These are phyloP conservation scores for Saguinus oedipus DNA, from an alignment of 2,797 vertebrate genomes.

Conservation along the genomic window DNA sequence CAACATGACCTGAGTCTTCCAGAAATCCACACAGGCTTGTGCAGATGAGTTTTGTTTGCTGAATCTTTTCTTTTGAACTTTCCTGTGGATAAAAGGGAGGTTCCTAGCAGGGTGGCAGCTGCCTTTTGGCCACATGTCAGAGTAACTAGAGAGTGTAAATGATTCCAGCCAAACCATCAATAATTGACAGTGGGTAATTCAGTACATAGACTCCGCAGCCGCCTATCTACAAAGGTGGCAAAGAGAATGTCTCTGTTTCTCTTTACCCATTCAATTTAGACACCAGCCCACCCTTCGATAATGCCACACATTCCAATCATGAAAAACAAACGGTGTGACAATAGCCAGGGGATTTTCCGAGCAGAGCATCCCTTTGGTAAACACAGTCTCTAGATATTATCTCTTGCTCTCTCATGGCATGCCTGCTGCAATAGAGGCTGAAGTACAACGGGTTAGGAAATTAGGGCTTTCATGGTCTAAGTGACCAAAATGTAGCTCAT, in stretches of 20 bases:
- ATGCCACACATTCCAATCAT: conserved; percentile 36
- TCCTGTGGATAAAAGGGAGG: background rate
- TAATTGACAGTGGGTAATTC: conserved; percentile 56
- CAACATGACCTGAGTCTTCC: background rate
- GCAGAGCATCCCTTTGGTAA: conserved; percentile 5
- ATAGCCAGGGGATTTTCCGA: background rate
- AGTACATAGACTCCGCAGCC: background rate
- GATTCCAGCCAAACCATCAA: conserved; percentile 44
- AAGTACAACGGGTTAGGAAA: background rate
- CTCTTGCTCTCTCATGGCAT: background rate
- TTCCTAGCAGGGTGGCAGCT: background rate
- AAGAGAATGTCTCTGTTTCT: conserved; percentile 41
- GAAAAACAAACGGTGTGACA: conserved; percentile 48
- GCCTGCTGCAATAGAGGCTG: background rate
- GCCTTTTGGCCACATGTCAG: conserved; percentile 9
- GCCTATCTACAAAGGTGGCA: conserved; percentile 35
- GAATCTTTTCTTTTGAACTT: conserved; percentile 59
- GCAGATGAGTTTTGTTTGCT: background rate
- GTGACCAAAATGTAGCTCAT: background rate
- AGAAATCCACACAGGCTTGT: background rate
- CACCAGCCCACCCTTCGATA: conserved; percentile 5
- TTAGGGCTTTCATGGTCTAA: background rate
- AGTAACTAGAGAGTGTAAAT: conserved; percentile 54
- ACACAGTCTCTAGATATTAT: background rate
- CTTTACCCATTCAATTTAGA: conserved; percentile 56